These are phyloP conservation scores for Macrobrachium rosenbergii DNA, from an alignment of 1,140 invertebrate genomes.

Conservation along the genomic window DNA sequence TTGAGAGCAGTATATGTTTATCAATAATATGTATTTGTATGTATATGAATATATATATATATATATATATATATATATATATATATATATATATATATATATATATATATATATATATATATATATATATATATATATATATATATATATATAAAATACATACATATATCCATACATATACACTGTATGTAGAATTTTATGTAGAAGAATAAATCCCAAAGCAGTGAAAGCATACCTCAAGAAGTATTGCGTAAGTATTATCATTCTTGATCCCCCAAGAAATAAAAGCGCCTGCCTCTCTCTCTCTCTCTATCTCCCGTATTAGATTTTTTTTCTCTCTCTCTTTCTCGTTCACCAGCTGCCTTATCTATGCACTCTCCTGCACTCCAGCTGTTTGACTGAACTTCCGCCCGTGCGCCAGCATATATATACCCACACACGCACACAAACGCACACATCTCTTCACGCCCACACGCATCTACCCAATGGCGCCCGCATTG, in stretches of 20 bases:
- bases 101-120: constrained; percentile 4
- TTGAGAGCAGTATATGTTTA: too few relatives aligned
- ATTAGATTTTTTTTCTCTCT: not conserved
- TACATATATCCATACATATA: not conserved
- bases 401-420: too few relatives aligned
- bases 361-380: not conserved
- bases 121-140: constrained; percentile 18
- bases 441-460: not conserved
- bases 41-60: not conserved
- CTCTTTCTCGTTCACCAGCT: constrained; percentile 19
- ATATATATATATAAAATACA: constrained; percentile 5
- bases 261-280: too few relatives aligned
- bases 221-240: too few relatives aligned
- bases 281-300: not conserved
- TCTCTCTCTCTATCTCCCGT: not conserved
- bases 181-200: not conserved
- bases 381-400: too few relatives aligned
- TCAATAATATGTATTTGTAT: too few relatives aligned
- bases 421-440: not conserved
- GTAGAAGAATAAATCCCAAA: not conserved
- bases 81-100: not conserved
- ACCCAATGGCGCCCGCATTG: not conserved
- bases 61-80: not conserved
- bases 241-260: too few relatives aligned
- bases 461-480: not conserved